phyloP scores from a whole-genome alignment of 2,113 vertebrate genomes.

The Vulpes vulpes region DNA sequence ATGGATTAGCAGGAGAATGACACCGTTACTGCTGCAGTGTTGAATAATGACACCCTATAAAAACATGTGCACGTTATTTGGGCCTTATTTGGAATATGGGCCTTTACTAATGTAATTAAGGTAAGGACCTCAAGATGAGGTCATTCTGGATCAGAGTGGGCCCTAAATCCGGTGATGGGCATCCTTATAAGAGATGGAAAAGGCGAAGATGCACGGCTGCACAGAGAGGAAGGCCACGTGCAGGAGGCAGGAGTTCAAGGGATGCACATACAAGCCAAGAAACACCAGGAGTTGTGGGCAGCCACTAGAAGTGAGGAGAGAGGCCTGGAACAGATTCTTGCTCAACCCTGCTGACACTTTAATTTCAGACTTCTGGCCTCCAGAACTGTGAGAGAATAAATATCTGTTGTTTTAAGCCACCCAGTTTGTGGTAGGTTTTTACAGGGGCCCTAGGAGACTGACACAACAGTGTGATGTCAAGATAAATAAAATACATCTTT shows the following conservation, averaged over 20 bases:
- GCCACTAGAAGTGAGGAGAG: background rate
- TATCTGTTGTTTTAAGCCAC: constrained; percentile 7
- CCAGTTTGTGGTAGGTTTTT: background rate
- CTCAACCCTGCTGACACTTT: background rate
- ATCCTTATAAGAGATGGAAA: background rate
- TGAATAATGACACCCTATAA: background rate
- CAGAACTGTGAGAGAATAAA: background rate
- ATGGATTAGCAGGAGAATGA: background rate
- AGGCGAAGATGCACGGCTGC: background rate
- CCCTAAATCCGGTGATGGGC: background rate
- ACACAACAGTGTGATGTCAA: background rate
- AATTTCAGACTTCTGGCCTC: background rate
- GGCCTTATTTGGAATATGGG: background rate
- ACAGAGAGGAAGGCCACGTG: fast-evolving
- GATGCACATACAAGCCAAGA: background rate
- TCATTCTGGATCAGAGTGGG: background rate
- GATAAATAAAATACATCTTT: background rate
- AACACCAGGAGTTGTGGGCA: background rate
- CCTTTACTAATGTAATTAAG: background rate
- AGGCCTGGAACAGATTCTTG: background rate
- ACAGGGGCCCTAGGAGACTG: background rate
- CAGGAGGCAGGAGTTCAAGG: background rate
- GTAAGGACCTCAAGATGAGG: background rate
- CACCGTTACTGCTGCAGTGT: background rate
- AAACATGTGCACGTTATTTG: background rate